Conservation (phyloP, 2,797 vertebrate genomes). For the Pseudomugil gertrudae region DNA sequence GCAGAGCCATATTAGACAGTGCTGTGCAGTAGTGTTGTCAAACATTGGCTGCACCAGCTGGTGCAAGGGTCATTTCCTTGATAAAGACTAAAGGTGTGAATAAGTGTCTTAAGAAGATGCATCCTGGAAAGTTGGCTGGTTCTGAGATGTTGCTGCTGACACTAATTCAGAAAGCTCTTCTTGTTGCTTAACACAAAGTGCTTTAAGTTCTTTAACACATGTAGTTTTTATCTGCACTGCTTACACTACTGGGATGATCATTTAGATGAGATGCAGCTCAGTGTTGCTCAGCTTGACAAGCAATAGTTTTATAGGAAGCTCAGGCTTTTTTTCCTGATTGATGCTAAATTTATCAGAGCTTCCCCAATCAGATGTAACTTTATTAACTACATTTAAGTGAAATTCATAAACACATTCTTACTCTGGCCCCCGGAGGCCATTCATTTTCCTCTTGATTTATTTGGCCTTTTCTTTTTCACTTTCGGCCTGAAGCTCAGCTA, state of each 20-base stretch:
- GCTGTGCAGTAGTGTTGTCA: conserved; percentile 45
- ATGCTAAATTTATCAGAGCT: conserved; percentile 65
- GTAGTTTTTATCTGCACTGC: conserved; percentile 10
- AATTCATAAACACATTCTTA: conserved; percentile 68
- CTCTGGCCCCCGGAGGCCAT: conserved; percentile 20
- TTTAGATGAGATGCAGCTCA: conserved; percentile 25
- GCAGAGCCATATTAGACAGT: conserved; percentile 51
- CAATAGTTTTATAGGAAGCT: conserved; percentile 34
- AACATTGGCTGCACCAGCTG: conserved; percentile 38
- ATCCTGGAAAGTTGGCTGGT: conserved; percentile 4
- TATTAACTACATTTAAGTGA: conserved; percentile 58
- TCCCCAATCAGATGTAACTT: conserved; percentile 46
- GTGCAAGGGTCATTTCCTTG: conserved; percentile 43
- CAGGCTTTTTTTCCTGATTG: conserved; percentile 49
- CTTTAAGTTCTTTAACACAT: not conserved
- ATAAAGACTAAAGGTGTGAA: conserved; percentile 33
- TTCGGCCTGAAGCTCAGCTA: conserved; percentile 51
- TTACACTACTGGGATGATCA: conserved; percentile 26
- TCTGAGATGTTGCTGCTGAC: conserved; percentile 1
- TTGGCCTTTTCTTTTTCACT: conserved; percentile 42
- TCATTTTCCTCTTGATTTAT: conserved; percentile 58
- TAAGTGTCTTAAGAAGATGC: conserved; percentile 14
- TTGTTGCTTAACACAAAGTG: not conserved
- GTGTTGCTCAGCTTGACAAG: conserved; percentile 50
- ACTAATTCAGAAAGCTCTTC: not conserved